Conservation (phyloP, 2,888 invertebrate species). For the Lypha dubia region DNA sequence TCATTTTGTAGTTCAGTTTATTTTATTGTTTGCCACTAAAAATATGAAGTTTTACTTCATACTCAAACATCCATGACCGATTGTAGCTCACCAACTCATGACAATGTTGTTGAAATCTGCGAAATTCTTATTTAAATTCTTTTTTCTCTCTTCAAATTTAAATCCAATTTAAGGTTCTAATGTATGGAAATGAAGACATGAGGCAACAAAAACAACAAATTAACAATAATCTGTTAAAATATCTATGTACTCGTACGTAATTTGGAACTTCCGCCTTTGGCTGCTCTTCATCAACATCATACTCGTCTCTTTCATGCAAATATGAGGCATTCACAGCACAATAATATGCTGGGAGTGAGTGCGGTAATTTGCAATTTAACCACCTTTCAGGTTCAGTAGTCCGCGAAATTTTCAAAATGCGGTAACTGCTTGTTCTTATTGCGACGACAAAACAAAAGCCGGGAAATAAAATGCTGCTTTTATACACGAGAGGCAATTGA, state of each 20-base stretch:
- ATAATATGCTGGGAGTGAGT: conserved; percentile 71
- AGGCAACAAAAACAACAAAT: conserved; percentile 62
- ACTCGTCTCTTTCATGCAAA: background rate
- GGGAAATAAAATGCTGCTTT: conserved; percentile 55
- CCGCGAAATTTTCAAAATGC: conserved; percentile 75
- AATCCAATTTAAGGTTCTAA: conserved; percentile 71
- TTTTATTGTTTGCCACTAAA: too few relatives aligned
- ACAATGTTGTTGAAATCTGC: conserved; percentile 56
- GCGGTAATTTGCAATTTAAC: conserved; percentile 83
- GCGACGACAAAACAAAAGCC: background rate
- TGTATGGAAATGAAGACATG: conserved; percentile 48
- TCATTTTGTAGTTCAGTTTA: too few relatives aligned
- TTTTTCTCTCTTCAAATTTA: conserved; percentile 55
- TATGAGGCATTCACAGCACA: background rate
- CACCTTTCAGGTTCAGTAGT: conserved; percentile 83
- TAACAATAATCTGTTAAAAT: conserved; percentile 71
- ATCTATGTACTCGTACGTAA: conserved; percentile 49
- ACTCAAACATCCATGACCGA: background rate
- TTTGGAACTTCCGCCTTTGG: conserved; percentile 67
- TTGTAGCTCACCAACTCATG: conserved; percentile 29
- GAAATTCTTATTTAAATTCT: conserved; percentile 45
- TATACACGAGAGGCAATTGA: conserved; percentile 69
- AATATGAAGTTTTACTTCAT: too few relatives aligned
- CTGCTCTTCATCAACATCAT: conserved; percentile 48
- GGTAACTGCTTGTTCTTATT: background rate